Evolutionary conservation across 2,797 vertebrate species (phyloP).

Genomic region (Mallotus villosus): DNA sequence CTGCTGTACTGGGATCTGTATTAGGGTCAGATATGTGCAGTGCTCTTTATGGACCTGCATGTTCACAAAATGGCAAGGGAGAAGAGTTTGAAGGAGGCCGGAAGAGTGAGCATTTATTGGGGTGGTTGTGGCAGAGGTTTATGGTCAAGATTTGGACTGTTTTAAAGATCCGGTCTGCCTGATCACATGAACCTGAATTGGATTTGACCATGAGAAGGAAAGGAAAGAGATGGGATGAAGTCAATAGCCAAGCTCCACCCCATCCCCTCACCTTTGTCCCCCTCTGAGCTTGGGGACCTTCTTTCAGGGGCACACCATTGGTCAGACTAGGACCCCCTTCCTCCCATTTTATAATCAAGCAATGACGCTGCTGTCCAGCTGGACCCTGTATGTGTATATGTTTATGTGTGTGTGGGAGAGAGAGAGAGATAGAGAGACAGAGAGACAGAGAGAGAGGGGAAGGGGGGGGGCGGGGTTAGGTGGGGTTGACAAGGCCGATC

Average conservation of each 20-base stretch:
- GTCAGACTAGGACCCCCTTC: conserved; percentile 28
- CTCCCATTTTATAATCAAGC: conserved; percentile 44
- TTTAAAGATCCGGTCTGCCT: conserved; percentile 1
- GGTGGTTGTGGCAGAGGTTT: not conserved
- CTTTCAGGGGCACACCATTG: conserved; percentile 19
- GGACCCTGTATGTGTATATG: conserved; percentile 33
- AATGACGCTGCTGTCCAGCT: conserved; percentile 44
- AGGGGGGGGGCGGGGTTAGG: not conserved
- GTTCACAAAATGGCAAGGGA: not conserved
- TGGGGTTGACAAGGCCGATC: conserved; percentile 50
- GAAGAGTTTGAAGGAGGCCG: not conserved
- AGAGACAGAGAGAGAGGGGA: not conserved
- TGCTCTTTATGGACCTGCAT: conserved; percentile 18
- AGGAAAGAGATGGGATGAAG: conserved; percentile 11
- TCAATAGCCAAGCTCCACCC: conserved; percentile 47
- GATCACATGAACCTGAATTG: conserved; percentile 37
- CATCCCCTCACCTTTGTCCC: conserved; percentile 50
- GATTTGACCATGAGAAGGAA: conserved; percentile 38
- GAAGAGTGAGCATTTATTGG: not conserved
- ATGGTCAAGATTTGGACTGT: not conserved
- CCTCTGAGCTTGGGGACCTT: conserved; percentile 14
- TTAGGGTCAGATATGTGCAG: not conserved
- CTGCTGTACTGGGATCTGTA: not conserved
- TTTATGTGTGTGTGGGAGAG: conserved; percentile 11
- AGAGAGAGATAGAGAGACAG: not conserved